Percentiles rank a stretch among this genome's conserved stretches.
These are phyloP conservation scores for Urocolius indicus DNA, from an alignment of 2,113 vertebrate genomes.

Conservation along the genomic window DNA sequence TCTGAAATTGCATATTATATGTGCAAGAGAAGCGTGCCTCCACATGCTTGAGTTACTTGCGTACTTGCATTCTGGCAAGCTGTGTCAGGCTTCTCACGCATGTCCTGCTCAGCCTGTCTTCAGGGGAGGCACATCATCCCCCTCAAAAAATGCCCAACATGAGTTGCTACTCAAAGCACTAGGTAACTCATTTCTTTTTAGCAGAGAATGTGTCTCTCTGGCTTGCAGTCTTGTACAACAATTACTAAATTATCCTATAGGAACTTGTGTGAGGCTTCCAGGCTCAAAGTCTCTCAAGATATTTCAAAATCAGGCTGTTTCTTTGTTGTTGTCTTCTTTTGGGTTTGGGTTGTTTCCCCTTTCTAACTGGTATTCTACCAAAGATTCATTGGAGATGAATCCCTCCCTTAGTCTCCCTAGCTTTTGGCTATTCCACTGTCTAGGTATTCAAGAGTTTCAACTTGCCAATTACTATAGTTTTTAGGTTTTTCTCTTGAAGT, in stretches of 20 bases:
- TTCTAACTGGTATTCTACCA: background rate
- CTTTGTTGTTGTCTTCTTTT: background rate
- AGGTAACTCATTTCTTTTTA: background rate
- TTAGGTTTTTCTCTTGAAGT: background rate
- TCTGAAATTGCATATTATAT: background rate
- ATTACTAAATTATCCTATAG: background rate
- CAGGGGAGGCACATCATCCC: background rate
- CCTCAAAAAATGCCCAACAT: background rate
- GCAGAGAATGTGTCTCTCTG: background rate
- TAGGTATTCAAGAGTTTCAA: background rate
- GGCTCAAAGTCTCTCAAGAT: background rate
- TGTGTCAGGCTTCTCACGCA: background rate
- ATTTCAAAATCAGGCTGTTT: background rate
- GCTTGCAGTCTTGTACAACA: background rate
- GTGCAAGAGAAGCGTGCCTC: background rate
- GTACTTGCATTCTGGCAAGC: background rate
- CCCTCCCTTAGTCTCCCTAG: background rate
- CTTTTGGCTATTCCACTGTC: background rate
- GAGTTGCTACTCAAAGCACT: background rate
- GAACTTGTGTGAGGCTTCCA: background rate
- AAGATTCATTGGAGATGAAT: background rate
- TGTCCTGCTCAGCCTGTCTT: background rate
- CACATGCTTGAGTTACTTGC: background rate
- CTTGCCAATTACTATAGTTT: background rate
- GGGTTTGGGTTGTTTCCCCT: background rate